Evolutionary conservation across 2,113 vertebrate species (phyloP), one percentile per base, ranked within the genome.

Genomic region (Cnemophilus loriae): DNA sequence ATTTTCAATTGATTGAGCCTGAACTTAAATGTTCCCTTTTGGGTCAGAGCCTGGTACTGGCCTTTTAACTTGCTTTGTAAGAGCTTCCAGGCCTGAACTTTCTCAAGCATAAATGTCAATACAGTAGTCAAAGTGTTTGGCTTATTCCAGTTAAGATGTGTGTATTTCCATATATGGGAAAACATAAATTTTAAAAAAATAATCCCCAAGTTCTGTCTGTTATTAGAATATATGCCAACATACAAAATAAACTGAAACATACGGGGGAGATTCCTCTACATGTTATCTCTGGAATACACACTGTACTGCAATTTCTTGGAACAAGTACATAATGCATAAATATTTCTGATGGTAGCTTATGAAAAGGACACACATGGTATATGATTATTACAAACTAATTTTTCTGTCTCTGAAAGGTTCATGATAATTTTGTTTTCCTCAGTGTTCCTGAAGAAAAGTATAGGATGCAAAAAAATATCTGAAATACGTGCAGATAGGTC

Each of bases 31-130:
- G 82, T 90, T 96, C 79, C 49, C 83, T 96, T 97, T 97, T 96
- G 95, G 94, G 94, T 96, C 90, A 96, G 50, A 94, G 88, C 93
- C 94, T 96, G 92, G 59, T 74, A 79, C 49, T 96, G 90, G 78
- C 97, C 96, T 96, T 97, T 97, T 73, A 87, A 95, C 90, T 96
- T 83, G 76, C 65, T 75, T 68, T 90, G 73, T 47, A 79, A 96
- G 75, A 94, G 95, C 96, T 97, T 92, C 90, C 85, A 97, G 96
- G 96, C 94, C 93, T 96, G 93, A 96, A 96, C 53, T 96, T 96
- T 92, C 75, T 97, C 91, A 97, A 97, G 93, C 96, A 96, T 97
- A 96, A 97, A 97, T 97, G 97, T 89, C 97, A 97, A 94, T 95
- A 94, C 18, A 90, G 87, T 70, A 90, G 94, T 88, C 93, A 80